A percentile compares a stretch with the other conserved stretches of the same genome.
phyloP scores from a whole-genome alignment of 2,888 invertebrate genomes.

The Rhyacophila evoluta region DNA sequence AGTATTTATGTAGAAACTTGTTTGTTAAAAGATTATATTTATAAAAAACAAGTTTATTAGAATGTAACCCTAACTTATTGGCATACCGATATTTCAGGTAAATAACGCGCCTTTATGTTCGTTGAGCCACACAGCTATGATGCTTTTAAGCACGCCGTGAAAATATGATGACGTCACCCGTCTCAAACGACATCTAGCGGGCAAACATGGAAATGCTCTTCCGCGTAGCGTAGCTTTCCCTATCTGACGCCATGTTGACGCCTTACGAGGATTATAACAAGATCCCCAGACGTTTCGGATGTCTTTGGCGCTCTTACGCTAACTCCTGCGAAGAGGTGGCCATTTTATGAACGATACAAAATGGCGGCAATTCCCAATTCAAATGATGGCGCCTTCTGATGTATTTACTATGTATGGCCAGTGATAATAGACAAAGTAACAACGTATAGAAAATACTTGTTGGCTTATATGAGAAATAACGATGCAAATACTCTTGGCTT shows the following conservation, averaged over 20 bases:
- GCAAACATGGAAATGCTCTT: constrained; percentile 45
- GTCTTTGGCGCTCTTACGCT: neutral
- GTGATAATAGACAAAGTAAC: neutral
- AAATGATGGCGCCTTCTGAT: neutral
- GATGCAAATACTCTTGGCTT: too few relatives aligned
- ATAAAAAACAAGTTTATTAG: too few relatives aligned
- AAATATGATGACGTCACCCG: constrained; percentile 41
- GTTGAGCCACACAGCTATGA: neutral
- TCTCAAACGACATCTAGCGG: constrained; percentile 39
- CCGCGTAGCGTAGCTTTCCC: constrained; percentile 7
- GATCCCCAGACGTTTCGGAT: constrained; percentile 22
- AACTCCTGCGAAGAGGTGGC: neutral
- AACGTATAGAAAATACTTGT: neutral
- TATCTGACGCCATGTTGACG: neutral
- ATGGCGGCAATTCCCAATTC: neutral
- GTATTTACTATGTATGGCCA: neutral
- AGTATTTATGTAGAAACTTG: too few relatives aligned
- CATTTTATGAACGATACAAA: neutral
- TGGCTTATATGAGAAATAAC: neutral
- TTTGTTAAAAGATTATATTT: too few relatives aligned
- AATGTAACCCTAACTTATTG: too few relatives aligned
- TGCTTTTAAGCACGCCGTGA: constrained; percentile 36
- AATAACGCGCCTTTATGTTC: neutral
- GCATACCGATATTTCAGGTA: too few relatives aligned
- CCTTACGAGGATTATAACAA: constrained; percentile 14